Base-by-base conservation (phyloP, 2,888 invertebrate species). In the Drosophila melanosoma region DNA sequence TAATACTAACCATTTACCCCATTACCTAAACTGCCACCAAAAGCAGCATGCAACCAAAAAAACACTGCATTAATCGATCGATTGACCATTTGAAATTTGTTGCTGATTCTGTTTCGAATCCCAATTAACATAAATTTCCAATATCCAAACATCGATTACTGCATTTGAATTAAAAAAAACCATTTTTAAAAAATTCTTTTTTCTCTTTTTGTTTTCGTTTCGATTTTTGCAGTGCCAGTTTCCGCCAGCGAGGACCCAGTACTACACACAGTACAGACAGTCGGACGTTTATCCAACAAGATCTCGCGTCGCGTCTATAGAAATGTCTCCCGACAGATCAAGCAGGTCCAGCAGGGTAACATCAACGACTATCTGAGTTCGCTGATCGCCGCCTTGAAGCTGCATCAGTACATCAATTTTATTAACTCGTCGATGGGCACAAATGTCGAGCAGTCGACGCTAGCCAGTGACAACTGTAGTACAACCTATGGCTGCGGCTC, bases 221-320 rank as follows among this genome's bases (percentile, higher is more conserved):
- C 23, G 23, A 23, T 15, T 45, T 23, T 45, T 45, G 42, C 91
- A 96, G 96, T 94, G 82, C 94, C 96, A 84, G 94, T 94, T 82
- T 90, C 95, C 58, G 94, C 94, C 61, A 94, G 93, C 79, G 94
- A 94, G 77, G 96, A 96, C 93, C 96, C 96, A 62, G 95, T 96
- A 23, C 91, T 96, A 76, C 96, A 96, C 93, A 95, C 96, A 1
- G 94, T 96, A 79, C 96, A 96, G 94, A 96, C 96, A 0, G 95
- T 96, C 69, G 96, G 96, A 23, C 94, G 95, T 23, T 94, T 96
- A 81, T 96, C 96, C 83, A 95, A 95, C 67, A 96, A 96, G 92
- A 95, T 96, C 17, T 95, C 96, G 57, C 94, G 95, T 60, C 94
- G 96, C 69, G 95, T 96, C 72, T 96, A 96, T 94, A 94, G 95